Base-by-base conservation (phyloP, 2,113 vertebrate genomes). In the Uria lomvia region DNA sequence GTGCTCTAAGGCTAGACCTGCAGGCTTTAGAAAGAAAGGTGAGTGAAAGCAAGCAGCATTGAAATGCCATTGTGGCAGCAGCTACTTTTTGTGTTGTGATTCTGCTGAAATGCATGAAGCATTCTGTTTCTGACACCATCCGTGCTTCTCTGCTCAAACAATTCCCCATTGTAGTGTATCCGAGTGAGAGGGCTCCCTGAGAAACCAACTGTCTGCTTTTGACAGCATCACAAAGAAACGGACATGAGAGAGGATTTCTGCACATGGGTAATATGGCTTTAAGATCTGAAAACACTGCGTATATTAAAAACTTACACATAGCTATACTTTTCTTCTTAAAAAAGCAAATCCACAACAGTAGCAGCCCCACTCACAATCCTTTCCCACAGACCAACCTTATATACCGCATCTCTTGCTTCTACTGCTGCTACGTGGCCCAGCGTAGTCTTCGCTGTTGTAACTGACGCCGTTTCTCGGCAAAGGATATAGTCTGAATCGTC, bases 371-470 rank as follows among this genome's bases (percentile, higher is more conserved):
- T 72, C 30, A 36, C 17, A 45, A 21, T 16, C 23, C 27, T 24
- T 56, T 9, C 9, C 42, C 79, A n/a, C 74, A 38, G 43, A 83
- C 90, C 47, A 77, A 99, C 98, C 98, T 97, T 68, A 94, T 96
- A 97, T 40, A 87, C 94, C 12, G 96, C 70, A 52, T 99, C 97
- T 91, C 98, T 96, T 52, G 98, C 97, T 65, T 98, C 96, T 40
- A 98, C 68, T 3, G 97, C 97, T 79, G 98, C 98, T 77, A 97
- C 32, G 19, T 99, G 98, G 91, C 94, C 97, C 95, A 96, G 95
- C 1, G 98, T 98, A 8, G 98, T 99, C 96, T 99, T 98, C 76
- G 96, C 65, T 82, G 99, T 95, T 81, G 97, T 99, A 88, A 99
- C 93, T 4, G 98, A 97, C 11, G 93, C 92, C 26, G 98, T 99